Evolutionary conservation across 2,888 invertebrate genomes (phyloP).

Genomic region (Mycalesis mineus): DNA sequence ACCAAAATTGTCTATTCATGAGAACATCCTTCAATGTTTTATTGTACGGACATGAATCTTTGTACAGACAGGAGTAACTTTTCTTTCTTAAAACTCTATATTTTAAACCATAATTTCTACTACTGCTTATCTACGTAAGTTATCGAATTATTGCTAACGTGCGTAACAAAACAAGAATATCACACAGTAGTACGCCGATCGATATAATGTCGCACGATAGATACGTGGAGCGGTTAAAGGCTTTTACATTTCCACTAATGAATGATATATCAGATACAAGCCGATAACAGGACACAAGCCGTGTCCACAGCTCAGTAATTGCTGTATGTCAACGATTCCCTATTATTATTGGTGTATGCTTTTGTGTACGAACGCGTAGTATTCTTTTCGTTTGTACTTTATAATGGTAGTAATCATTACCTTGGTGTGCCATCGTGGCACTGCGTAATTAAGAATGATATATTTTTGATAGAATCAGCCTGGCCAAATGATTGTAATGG

Average conservation of each 20-base stretch:
- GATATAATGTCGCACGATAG: not conserved
- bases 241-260: not conserved
- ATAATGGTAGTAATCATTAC: not conserved
- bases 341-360: not conserved
- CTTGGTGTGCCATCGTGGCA: not conserved
- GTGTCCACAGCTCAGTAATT: not conserved
- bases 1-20: too few relatives aligned
- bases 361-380: not conserved
- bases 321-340: not conserved
- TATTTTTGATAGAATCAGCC: too few relatives aligned
- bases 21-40: too few relatives aligned
- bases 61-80: too few relatives aligned
- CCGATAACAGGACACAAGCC: not conserved
- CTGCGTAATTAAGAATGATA: too few relatives aligned
- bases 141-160: not conserved
- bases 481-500: too few relatives aligned
- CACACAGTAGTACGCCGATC: not conserved
- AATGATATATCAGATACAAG: not conserved
- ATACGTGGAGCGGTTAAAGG: slow-evolving; percentile 1
- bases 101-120: too few relatives aligned
- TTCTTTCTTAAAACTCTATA: too few relatives aligned
- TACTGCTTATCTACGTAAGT: not conserved
- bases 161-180: not conserved
- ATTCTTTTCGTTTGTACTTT: not conserved
- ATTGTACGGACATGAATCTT: too few relatives aligned